Conservation (phyloP, 2,113 vertebrate species). For the Zosterops japonicus region DNA sequence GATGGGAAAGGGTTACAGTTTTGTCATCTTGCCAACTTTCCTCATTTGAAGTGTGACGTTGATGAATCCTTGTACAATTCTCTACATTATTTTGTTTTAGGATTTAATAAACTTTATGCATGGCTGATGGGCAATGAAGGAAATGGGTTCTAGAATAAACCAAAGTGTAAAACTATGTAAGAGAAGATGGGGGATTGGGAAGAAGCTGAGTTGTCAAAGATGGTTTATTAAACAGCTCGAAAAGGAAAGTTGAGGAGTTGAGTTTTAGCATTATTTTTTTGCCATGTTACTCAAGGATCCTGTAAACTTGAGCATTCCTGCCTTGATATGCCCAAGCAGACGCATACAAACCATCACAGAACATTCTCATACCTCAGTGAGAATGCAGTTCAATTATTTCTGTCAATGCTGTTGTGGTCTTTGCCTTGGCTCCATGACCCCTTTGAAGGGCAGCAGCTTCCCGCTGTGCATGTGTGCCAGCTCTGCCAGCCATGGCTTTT, state of each 20-base stretch:
- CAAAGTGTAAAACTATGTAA: neutral
- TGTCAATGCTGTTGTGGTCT: neutral
- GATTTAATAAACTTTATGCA: neutral
- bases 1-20: neutral
- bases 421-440: neutral
- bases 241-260: neutral
- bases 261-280: neutral
- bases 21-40: neutral
- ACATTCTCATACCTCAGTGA: accelerated
- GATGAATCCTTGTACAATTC: neutral
- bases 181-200: neutral
- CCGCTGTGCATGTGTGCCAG: neutral
- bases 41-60: neutral
- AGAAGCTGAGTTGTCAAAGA: neutral
- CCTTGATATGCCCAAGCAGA: neutral
- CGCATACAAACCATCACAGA: neutral
- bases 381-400: neutral
- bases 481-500: neutral
- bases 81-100: neutral
- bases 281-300: neutral
- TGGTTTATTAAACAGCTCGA: neutral
- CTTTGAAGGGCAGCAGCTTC: neutral
- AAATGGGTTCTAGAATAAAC: neutral
- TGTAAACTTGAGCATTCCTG: neutral
- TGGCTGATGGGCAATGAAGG: neutral